Base-by-base conservation (phyloP, 2,797 vertebrate genomes). In the Ptychadena robeensis region DNA sequence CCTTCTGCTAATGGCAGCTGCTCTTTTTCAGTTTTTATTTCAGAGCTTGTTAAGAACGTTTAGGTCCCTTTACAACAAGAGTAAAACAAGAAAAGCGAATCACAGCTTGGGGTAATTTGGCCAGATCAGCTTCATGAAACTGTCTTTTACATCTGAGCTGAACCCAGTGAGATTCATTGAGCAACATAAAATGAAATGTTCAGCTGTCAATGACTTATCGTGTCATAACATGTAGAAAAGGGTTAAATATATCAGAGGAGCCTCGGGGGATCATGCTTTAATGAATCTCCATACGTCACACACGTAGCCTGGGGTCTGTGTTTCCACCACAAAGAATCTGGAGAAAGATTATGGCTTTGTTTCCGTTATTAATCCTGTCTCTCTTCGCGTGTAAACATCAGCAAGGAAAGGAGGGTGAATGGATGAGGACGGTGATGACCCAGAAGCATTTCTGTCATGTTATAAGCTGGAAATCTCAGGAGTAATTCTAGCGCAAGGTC, bases 251-350 rank as follows among this genome's bases (percentile, higher is more conserved):
- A 70, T 70, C 40, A 66, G 18, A 68, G 27, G 18, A 35, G 57
- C 63, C 53, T 77, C 37, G 11, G 34, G 73, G 48, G 66, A 77
- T 32, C 27, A 64, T 38, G 11, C 27, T 69, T 71, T 77, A 82
- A 77, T 70, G 66, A 77, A 63, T 48, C 53, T 82, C 37, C 18
- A 22, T 76, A 82, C 65, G 72, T 75, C 80, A 82, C 34, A 31
- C 32, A 53, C 14, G 35, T 71, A 82, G 81, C 81, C 73, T 64
- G 81, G 68, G 80, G 80, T 76, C 81, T 82, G 9, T 67, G 73
- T 82, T 82, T 82, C 81, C 57, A 77, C 81, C 73, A 67, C 79
- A 77, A 77, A 70, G 73, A 70, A 63, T 82, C 81, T 70, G 38
- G 30, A 82, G 66, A 82, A 77, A 77, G 66, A 77, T 77, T 48